phyloP scores from a whole-genome alignment of 1,140 invertebrate species.

The Diabrotica undecimpunctata region DNA sequence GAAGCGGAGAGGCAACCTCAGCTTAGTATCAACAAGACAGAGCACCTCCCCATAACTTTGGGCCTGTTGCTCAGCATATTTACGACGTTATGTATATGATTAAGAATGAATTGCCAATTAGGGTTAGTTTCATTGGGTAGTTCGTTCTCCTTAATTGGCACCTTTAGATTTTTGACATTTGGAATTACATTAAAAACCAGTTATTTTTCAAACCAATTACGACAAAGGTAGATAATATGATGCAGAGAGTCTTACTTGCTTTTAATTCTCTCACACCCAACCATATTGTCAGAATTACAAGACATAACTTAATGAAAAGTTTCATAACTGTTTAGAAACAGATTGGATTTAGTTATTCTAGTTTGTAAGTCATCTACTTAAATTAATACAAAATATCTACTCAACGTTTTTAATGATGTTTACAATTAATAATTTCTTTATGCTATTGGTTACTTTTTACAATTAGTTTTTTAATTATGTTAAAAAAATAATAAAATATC shows the following conservation, averaged over 20 bases:
- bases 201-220: neutral
- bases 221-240: neutral
- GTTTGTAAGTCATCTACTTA: neutral
- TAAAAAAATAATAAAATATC: too few species aligned
- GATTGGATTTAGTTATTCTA: neutral
- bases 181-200: neutral
- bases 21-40: neutral
- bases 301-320: neutral
- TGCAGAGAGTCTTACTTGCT: neutral
- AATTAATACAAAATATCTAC: neutral
- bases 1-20: neutral
- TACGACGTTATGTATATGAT: neutral
- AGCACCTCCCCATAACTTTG: neutral
- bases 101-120: neutral
- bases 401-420: slow-evolving; percentile 1
- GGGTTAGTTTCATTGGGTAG: neutral
- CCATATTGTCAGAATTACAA: neutral
- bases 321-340: neutral
- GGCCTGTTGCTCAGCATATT: neutral
- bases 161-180: neutral
- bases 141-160: neutral
- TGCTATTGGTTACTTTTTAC: neutral
- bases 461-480: too few species aligned
- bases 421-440: neutral
- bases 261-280: neutral